Conservation (phyloP, 2,797 vertebrate species). For the Hylomyscus alleni region DNA sequence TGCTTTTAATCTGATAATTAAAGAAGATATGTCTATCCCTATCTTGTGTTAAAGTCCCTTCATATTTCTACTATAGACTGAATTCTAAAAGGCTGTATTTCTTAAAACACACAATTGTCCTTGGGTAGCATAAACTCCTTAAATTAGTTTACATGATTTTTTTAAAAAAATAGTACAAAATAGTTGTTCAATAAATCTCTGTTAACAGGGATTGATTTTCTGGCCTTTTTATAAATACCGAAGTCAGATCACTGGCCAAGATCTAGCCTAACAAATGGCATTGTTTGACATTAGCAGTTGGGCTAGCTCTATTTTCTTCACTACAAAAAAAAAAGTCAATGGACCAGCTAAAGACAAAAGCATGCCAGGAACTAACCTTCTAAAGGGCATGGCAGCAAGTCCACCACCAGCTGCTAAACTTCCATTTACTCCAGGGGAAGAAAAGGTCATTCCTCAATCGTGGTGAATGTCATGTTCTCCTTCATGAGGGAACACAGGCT, state of each 20-base stretch:
- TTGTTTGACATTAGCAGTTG: constrained; percentile 43
- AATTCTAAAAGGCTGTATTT: constrained; percentile 13
- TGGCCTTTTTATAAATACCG: not conserved
- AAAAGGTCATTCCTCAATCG: constrained; percentile 52
- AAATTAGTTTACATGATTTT: not conserved
- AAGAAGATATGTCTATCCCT: not conserved
- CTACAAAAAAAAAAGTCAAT: not conserved
- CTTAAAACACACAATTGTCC: constrained; percentile 15
- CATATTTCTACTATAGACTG: not conserved
- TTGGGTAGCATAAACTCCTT: not conserved
- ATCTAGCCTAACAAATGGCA: constrained; percentile 55
- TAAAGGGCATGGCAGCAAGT: constrained; percentile 13
- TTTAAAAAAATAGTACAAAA: not conserved
- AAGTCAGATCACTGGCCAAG: not conserved
- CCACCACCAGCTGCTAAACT: constrained; percentile 12
- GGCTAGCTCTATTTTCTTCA: not conserved
- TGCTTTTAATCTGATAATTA: constrained; percentile 32
- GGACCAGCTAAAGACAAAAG: constrained; percentile 16
- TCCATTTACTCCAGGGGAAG: constrained; percentile 6
- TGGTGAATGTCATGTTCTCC: constrained; percentile 31
- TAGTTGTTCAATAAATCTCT: constrained; percentile 47
- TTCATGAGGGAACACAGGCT: not conserved
- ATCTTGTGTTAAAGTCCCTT: not conserved
- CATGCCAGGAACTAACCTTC: constrained; percentile 16
- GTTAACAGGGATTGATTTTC: not conserved